Conservation (phyloP, 2,888 invertebrate genomes). For the Thelaira solivaga region DNA sequence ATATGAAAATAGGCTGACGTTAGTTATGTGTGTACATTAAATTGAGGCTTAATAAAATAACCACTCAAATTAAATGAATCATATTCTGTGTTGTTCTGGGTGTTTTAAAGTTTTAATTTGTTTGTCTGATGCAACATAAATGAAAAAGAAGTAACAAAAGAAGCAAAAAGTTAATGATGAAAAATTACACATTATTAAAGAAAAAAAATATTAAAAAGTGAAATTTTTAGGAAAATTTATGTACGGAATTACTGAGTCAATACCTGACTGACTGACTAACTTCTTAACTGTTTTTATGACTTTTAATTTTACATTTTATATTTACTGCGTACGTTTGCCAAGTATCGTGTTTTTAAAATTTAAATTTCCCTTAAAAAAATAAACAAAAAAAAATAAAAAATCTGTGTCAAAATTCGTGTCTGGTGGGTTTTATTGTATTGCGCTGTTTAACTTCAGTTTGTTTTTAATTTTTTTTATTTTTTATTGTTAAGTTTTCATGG, state of each 20-base stretch:
- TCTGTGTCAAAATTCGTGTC: conserved; percentile 47
- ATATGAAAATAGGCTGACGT: conserved; percentile 1
- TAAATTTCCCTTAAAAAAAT: not conserved
- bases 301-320: not conserved
- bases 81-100: not conserved
- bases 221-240: conserved; percentile 36
- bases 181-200: conserved; percentile 21
- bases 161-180: conserved; percentile 13
- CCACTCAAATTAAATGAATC: conserved; percentile 7
- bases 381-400: conserved; percentile 23
- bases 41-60: not conserved
- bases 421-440: too few relatives aligned
- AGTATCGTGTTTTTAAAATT: not conserved
- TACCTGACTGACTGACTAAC: conserved; percentile 5
- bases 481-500: conserved; percentile 36
- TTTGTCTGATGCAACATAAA: not conserved
- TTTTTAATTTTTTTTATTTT: not conserved
- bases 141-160: too few relatives aligned
- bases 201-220: conserved; percentile 42
- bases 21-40: too few relatives aligned
- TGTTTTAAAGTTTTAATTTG: not conserved
- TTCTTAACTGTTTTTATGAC: conserved; percentile 16
- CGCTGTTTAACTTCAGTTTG: conserved; percentile 9
- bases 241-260: too few relatives aligned
- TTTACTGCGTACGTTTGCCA: conserved; percentile 1